phyloP scores from a whole-genome alignment of 2,797 vertebrate species.

The Trachurus trachurus region DNA sequence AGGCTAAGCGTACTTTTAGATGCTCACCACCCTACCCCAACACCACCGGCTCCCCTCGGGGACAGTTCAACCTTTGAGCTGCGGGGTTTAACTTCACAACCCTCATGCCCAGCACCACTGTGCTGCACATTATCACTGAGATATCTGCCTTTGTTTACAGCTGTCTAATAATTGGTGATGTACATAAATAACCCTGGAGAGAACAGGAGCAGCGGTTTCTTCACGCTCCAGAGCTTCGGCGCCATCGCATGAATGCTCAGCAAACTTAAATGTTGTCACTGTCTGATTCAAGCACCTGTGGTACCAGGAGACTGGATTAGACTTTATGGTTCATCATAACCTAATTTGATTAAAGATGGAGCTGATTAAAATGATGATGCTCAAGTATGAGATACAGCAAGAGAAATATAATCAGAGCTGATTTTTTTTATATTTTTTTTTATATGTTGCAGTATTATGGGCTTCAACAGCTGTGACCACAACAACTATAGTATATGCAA shows the following conservation, averaged over 20 bases:
- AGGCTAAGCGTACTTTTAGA: constrained; percentile 66
- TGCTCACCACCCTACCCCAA: constrained; percentile 44
- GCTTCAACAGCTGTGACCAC: constrained; percentile 6
- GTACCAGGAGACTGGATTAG: constrained; percentile 73
- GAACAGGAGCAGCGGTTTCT: neutral
- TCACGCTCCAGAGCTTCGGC: constrained; percentile 9
- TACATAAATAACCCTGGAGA: constrained; percentile 32
- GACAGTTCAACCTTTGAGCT: constrained; percentile 52
- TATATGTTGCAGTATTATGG: constrained; percentile 9
- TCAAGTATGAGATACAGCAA: constrained; percentile 23
- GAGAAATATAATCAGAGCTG: constrained; percentile 20
- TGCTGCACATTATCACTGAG: constrained; percentile 21
- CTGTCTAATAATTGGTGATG: constrained; percentile 24
- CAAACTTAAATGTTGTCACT: constrained; percentile 19
- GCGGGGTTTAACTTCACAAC: constrained; percentile 37
- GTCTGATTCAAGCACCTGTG: constrained; percentile 54
- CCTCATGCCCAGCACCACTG: constrained; percentile 11
- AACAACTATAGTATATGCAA: neutral
- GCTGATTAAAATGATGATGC: constrained; percentile 62
- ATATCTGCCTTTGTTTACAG: constrained; percentile 42
- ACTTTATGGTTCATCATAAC: constrained; percentile 75
- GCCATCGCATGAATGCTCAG: neutral
- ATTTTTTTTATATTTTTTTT: constrained; percentile 22
- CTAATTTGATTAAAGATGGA: constrained; percentile 77
- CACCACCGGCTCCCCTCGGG: constrained; percentile 42